Base-by-base conservation (phyloP, 2,113 vertebrate species). In the Polypterus bichir region DNA sequence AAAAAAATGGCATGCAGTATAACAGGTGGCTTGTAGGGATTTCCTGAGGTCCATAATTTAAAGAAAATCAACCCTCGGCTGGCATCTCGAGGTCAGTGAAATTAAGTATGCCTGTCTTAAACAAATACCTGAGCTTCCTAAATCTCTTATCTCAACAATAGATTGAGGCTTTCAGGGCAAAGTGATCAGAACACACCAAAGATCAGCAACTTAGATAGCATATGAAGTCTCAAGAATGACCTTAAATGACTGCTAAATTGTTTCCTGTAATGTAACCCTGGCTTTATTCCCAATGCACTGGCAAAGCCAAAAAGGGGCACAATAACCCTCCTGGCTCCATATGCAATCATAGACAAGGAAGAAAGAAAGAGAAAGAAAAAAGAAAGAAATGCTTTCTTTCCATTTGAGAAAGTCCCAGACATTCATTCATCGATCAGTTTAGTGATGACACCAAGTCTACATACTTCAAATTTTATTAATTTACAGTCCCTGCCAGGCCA, bases 181-280 rank as follows among this genome's bases (percentile, higher is more conserved):
- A 49, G 48, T 46, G 54, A 57, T 49, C 49, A 11, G 9, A 47
- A 57, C 54, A 47, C 8, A 45, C 56, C 51, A 55, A 48, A 57
- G 47, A 63, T 51, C 56, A 49, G 9, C 48, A 46, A 59, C 46
- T 45, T 6, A 58, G 56, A 58, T 11, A 58, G 27, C 56, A 8
- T 58, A 58, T 45, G 56, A 58, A 58, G 56, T 48, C 54, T 55
- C 27, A 57, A 44, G 53, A 57, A 4, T 9, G 54, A 56, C 58
- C 49, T 47, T 46, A 46, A 45, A 58, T 58, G 56, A 45, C 64
- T 66, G 53, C 45, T 58, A 60, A 66, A n/a, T 45, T 44, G 60
- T 51, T 66, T 66, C 60, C 60, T 66, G 49, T 66, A 66, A 62
- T 61, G 44, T 7, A 59, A 66, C 60, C 53, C 51, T 58, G n/a